Evolutionary conservation across 2,888 invertebrate genomes (phyloP).

Genomic region (Brachycybe producta): DNA sequence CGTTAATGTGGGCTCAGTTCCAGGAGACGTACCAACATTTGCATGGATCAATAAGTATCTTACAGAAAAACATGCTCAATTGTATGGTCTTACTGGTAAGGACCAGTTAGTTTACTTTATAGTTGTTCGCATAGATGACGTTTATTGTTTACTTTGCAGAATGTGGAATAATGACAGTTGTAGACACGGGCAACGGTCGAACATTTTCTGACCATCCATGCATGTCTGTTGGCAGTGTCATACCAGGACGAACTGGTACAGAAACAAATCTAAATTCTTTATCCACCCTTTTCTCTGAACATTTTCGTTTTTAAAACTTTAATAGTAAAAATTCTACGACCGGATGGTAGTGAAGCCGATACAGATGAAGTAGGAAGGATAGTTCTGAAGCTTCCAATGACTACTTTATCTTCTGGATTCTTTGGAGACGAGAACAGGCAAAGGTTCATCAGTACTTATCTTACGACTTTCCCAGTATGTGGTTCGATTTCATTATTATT

Average conservation of each 20-base stretch:
- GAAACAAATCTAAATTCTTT: too few relatives aligned
- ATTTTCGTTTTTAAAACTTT: too few relatives aligned
- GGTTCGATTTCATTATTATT: not conserved
- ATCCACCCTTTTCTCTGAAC: too few relatives aligned
- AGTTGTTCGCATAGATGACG: too few relatives aligned
- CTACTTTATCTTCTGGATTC: too few relatives aligned
- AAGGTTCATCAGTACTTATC: not conserved
- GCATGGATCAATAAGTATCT: not conserved
- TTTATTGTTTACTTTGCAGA: too few relatives aligned
- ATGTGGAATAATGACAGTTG: too few relatives aligned
- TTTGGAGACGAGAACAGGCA: not conserved
- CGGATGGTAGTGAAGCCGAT: not conserved
- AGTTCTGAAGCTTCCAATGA: conserved; percentile 9
- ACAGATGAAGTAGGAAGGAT: conserved; percentile 9
- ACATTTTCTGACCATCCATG: not conserved
- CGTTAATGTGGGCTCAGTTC: too few relatives aligned
- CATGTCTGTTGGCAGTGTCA: not conserved
- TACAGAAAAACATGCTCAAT: not conserved
- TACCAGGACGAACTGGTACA: not conserved
- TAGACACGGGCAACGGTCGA: too few relatives aligned
- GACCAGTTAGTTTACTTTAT: too few relatives aligned
- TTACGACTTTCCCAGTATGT: not conserved
- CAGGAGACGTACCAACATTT: not conserved
- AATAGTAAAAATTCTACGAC: conserved; percentile 5
- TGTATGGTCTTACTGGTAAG: conserved; percentile 3